These are phyloP conservation scores for Mesorhabditis spiculigera DNA, from an alignment of 2,888 invertebrate genomes.

Conservation along the genomic window DNA sequence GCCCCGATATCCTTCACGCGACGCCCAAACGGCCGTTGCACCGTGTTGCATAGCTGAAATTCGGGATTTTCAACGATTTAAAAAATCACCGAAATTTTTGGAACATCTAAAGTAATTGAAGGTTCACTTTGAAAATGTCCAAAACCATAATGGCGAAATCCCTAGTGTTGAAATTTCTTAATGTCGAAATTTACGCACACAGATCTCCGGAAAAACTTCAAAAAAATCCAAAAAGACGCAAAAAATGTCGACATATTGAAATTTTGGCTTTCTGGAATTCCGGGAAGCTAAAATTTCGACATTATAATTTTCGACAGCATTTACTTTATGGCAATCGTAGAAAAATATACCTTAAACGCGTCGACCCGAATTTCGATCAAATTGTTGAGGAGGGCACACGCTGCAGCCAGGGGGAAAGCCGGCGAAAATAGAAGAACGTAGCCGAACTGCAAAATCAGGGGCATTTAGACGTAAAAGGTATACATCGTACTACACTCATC, in stretches of 20 bases:
- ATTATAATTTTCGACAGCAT: too few relatives aligned
- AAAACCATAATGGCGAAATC: too few relatives aligned
- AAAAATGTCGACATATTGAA: too few relatives aligned
- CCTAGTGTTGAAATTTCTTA: too few relatives aligned
- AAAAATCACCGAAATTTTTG: background rate
- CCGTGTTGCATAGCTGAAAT: conserved; percentile 85
- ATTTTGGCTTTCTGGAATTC: too few relatives aligned
- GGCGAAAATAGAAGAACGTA: conserved; percentile 94
- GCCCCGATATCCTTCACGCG: conserved; percentile 84
- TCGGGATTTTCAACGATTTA: conserved; percentile 75
- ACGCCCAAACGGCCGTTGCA: conserved; percentile 87
- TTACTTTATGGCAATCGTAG: too few relatives aligned
- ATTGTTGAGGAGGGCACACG: conserved; percentile 88
- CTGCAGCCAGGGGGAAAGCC: conserved; percentile 87
- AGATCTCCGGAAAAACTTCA: too few relatives aligned
- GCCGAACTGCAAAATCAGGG: conserved; percentile 72
- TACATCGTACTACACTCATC: background rate
- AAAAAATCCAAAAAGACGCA: too few relatives aligned
- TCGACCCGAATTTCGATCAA: conserved; percentile 66
- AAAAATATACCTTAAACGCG: conserved; percentile 37
- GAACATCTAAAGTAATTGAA: too few relatives aligned
- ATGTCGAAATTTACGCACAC: too few relatives aligned
- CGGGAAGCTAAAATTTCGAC: too few relatives aligned
- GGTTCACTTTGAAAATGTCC: too few relatives aligned
- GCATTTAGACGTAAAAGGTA: background rate